Evolutionary conservation across 2,888 invertebrate species (phyloP).

Genomic region (Ptychoptera albimana): DNA sequence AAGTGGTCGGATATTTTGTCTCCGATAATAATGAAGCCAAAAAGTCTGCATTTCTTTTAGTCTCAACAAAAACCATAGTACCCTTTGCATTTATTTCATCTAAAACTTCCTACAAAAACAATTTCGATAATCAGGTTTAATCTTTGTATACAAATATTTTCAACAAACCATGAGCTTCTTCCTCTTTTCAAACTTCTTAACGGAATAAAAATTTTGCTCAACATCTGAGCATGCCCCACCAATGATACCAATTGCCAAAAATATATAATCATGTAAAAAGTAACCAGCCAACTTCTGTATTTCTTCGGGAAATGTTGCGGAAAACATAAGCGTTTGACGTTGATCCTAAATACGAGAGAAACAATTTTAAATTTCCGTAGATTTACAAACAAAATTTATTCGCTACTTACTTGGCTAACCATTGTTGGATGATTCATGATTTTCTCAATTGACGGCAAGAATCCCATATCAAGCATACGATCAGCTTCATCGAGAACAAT

Average conservation of each 20-base stretch:
- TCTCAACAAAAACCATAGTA: conserved; percentile 79
- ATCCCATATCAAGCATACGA: conserved; percentile 99
- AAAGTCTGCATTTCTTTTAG: conserved; percentile 81
- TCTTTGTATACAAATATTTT: too few relatives aligned
- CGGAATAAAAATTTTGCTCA: conserved; percentile 57
- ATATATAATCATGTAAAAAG: conserved; percentile 65
- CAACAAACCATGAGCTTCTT: conserved; percentile 39
- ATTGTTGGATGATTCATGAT: conserved; percentile 66
- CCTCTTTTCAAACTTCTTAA: conserved; percentile 56
- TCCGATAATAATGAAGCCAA: conserved; percentile 70
- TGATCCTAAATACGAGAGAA: conserved; percentile 38
- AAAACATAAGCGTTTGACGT: conserved; percentile 98
- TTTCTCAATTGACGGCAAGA: conserved; percentile 86
- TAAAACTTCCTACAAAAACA: conserved; percentile 15
- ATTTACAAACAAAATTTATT: neutral
- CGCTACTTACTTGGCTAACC: conserved; percentile 51
- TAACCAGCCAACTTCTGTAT: conserved; percentile 74
- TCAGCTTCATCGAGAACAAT: conserved; percentile 97
- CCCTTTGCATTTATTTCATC: conserved; percentile 26
- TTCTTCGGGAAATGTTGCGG: conserved; percentile 97
- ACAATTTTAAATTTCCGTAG: neutral
- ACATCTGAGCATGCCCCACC: conserved; percentile 90
- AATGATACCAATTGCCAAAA: conserved; percentile 77
- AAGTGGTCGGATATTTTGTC: conserved; percentile 70
- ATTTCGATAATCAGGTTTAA: too few relatives aligned